Percentiles rank a stretch among this genome's conserved stretches.
These are phyloP conservation scores for Agrochola litura DNA, from an alignment of 2,888 invertebrate genomes.

Conservation along the genomic window DNA sequence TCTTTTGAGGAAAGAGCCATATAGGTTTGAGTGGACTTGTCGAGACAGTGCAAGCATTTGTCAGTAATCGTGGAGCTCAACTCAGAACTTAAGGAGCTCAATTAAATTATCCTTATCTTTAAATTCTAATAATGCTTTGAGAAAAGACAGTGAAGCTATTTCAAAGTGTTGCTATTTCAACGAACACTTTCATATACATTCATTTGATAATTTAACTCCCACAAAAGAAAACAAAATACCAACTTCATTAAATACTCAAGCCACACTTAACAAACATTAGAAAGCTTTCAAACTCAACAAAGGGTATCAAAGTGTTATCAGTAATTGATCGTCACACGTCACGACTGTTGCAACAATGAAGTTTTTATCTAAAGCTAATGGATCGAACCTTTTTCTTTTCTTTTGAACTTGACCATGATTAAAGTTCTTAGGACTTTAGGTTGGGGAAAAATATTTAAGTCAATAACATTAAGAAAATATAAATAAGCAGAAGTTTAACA, in stretches of 20 bases:
- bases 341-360: conserved; percentile 44
- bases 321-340: conserved; percentile 61
- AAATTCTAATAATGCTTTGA: background rate
- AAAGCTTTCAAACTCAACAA: conserved; percentile 41
- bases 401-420: conserved; percentile 23
- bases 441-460: conserved; percentile 3
- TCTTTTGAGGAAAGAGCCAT: background rate
- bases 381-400: conserved; percentile 41
- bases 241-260: conserved; percentile 8
- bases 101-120: background rate
- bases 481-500: background rate
- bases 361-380: conserved; percentile 49
- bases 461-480: background rate
- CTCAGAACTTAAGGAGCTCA: background rate
- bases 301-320: conserved; percentile 47
- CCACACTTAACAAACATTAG: conserved; percentile 1
- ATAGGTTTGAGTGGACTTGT: background rate
- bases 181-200: background rate
- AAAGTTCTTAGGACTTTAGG: conserved; percentile 3
- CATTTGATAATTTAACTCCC: background rate
- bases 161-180: too few relatives aligned
- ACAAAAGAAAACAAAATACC: background rate
- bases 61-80: background rate
- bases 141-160: too few relatives aligned
- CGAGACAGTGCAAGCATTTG: background rate